Evolutionary conservation across 2,797 vertebrate species (phyloP), one percentile per base, ranked within the genome.

Genomic region (Cuculus canorus): DNA sequence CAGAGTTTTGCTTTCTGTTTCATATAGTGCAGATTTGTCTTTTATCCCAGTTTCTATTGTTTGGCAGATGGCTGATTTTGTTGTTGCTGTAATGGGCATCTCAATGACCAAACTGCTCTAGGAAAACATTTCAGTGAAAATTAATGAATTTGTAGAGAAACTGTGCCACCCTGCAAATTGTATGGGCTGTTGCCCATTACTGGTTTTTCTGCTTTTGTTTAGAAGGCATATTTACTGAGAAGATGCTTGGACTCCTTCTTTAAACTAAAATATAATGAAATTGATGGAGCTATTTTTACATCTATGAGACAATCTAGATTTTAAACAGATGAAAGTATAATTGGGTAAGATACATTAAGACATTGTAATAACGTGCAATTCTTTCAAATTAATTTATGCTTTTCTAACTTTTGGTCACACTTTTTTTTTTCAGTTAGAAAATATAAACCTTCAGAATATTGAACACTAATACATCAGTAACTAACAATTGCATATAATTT

Each of bases 101-200:
- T 70, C 73, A 79, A 90, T 41, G 37, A 52, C 30, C 24, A 94
- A 73, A 72, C 13, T 24, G 54, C 32, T 81, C 21, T 48, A 88
- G 73, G 54, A 93, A 94, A 93, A 57, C 7, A 72, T 66, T 70
- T 83, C 47, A 63, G 52, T 80, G 50, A 81, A 95, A 96, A 93
- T 30, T 1, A 88, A 95, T 72, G 3, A 78, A 90, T 89, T 39
- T 59, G 10, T 27, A 93, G 23, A 90, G 54, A 87, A 86, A 88
- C 11, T 59, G 33, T 73, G 33, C n/a, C 43, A 66, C 16, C 9
- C 57, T 77, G 37, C 33, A 94, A 63, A 95, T 82, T 78, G 23
- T 73, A 35, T 28, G 9, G 63, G 18, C 18, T 61, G 30, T 25
- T 64, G 25, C 19, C 53, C 7, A 22, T 61, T 18, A 71, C 25